A percentile compares a stretch with the other conserved stretches of the same genome.
Evolutionary conservation across 1,140 invertebrate genomes (phyloP).

Genomic region (Drosophila paulistorum): DNA sequence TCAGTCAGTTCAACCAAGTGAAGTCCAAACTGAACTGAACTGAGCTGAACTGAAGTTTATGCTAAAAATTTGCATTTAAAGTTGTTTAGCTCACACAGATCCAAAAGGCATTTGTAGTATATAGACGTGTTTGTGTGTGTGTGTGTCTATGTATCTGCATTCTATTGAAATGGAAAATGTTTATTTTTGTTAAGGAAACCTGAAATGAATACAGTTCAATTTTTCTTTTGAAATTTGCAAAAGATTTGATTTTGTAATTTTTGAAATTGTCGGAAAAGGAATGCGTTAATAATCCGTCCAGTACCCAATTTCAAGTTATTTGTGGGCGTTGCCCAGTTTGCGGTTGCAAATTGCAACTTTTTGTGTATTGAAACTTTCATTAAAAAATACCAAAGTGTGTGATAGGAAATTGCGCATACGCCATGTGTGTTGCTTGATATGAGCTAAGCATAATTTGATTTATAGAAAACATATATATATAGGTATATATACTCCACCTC

Average conservation of each 20-base stretch:
- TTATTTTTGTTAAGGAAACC: conserved; percentile 4
- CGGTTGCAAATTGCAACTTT: conserved; percentile 31
- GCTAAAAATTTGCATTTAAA: conserved; percentile 73
- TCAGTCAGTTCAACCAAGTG: conserved; percentile 30
- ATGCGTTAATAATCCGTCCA: conserved; percentile 36
- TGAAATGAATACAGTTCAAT: conserved; percentile 14
- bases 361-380: conserved; percentile 34
- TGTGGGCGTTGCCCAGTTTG: conserved; percentile 33
- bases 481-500: too few species aligned
- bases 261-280: conserved; percentile 37
- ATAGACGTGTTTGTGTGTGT: conserved; percentile 9
- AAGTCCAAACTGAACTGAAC: conserved; percentile 2
- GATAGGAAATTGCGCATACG: conserved; percentile 48
- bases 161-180: conserved; percentile 50
- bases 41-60: conserved; percentile 3
- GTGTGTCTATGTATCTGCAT: conserved; percentile 21
- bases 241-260: conserved; percentile 43
- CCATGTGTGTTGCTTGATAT: conserved; percentile 15
- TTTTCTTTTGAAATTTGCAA: conserved; percentile 15
- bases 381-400: conserved; percentile 54
- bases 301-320: conserved; percentile 30
- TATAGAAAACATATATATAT: background rate
- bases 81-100: conserved; percentile 47
- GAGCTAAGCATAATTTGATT: conserved; percentile 29
- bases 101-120: background rate